These are phyloP conservation scores for Anneissia japonica DNA, from an alignment of 35 echinoderm and acorn worm genomes.

Conservation along the genomic window DNA sequence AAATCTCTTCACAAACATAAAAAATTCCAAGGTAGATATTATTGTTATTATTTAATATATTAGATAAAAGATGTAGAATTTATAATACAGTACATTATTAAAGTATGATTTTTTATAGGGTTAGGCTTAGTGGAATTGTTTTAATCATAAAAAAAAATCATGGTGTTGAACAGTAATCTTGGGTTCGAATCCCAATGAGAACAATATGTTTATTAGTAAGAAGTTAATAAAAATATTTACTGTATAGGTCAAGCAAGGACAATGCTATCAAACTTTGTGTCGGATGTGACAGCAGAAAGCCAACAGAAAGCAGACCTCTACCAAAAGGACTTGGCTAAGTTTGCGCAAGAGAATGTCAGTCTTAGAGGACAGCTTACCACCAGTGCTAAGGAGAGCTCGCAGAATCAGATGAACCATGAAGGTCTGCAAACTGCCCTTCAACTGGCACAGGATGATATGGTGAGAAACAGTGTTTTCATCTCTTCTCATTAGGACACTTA, in stretches of 20 bases:
- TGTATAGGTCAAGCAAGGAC: slow-evolving; percentile 35
- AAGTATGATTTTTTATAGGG: background rate
- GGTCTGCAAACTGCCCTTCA: slow-evolving; percentile 46
- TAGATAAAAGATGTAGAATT: background rate
- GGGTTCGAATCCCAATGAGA: too few species aligned
- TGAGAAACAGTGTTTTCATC: too few species aligned
- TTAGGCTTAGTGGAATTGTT: background rate
- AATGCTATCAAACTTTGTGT: slow-evolving; percentile 20
- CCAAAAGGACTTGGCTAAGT: slow-evolving; percentile 43
- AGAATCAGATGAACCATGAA: background rate
- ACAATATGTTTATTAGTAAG: too few species aligned
- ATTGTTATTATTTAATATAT: background rate
- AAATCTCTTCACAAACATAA: slow-evolving; percentile 81
- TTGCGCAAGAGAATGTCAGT: slow-evolving; percentile 48
- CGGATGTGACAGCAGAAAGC: slow-evolving; percentile 7
- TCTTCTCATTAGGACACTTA: background rate
- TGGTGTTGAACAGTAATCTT: too few species aligned
- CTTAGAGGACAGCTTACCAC: slow-evolving; percentile 14
- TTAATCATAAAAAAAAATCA: too few species aligned
- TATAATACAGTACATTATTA: background rate
- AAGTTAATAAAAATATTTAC: background rate
- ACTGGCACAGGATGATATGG: slow-evolving; percentile 56
- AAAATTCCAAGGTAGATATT: slow-evolving; percentile 79
- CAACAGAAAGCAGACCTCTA: slow-evolving; percentile 30
- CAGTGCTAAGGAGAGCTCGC: background rate